These are phyloP conservation scores for Benitochromis conjunctus DNA, from an alignment of 2,113 vertebrate genomes.

Conservation along the genomic window DNA sequence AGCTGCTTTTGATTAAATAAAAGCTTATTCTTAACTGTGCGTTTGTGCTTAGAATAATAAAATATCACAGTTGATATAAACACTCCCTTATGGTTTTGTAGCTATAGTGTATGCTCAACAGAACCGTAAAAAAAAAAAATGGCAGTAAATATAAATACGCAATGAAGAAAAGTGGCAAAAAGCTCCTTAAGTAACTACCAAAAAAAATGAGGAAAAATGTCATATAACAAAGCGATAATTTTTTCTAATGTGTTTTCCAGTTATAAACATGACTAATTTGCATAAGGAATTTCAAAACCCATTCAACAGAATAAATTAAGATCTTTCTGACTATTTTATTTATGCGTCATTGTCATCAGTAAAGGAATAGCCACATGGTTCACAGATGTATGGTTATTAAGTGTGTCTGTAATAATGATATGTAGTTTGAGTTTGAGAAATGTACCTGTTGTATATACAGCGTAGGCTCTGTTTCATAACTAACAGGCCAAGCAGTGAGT, in stretches of 20 bases:
- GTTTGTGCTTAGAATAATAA: background rate
- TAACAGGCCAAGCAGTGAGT: slow-evolving; percentile 46
- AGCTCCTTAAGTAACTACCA: background rate
- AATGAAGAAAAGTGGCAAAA: background rate
- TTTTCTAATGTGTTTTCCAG: background rate
- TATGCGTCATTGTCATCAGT: background rate
- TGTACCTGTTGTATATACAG: background rate
- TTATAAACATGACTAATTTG: background rate
- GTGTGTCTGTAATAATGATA: slow-evolving; percentile 22
- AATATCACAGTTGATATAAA: background rate
- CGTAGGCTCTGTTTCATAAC: slow-evolving; percentile 17
- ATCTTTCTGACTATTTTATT: background rate
- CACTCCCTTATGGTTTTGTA: background rate
- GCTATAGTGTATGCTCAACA: background rate
- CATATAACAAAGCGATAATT: background rate
- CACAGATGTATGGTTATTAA: background rate
- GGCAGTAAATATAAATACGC: background rate
- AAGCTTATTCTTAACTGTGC: background rate
- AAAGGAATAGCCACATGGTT: background rate
- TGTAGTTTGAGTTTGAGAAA: slow-evolving; percentile 25
- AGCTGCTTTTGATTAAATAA: background rate
- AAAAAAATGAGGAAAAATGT: background rate
- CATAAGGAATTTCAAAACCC: background rate
- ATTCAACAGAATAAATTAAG: background rate
- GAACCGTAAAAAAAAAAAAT: background rate